Conservation (phyloP, 2,797 vertebrate genomes). For the Lutjanus argentimaculatus region DNA sequence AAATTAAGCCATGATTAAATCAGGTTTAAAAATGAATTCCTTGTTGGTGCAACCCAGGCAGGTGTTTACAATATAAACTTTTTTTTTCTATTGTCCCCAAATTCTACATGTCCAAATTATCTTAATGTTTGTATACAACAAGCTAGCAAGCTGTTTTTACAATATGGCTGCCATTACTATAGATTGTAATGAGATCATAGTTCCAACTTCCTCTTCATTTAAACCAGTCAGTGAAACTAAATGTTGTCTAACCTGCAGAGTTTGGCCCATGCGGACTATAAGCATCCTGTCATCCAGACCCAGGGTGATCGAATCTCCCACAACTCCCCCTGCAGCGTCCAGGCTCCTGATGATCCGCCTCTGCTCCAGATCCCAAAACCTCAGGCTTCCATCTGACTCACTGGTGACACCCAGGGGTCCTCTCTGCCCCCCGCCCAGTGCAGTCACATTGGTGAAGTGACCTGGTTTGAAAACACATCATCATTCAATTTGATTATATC, state of each 20-base stretch:
- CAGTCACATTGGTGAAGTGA: conserved; percentile 78
- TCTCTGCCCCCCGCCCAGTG: conserved; percentile 69
- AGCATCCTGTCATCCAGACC: conserved; percentile 79
- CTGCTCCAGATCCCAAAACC: conserved; percentile 79
- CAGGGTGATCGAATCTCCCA: conserved; percentile 72
- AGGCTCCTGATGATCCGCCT: conserved; percentile 67
- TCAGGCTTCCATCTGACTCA: conserved; percentile 78
- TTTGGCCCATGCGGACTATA: conserved; percentile 72
- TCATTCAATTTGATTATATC: background rate
- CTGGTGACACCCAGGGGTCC: conserved; percentile 68
- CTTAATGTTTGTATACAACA: background rate
- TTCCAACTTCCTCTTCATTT: background rate
- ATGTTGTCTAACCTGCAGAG: conserved; percentile 74
- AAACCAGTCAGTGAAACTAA: background rate
- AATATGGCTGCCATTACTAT: background rate
- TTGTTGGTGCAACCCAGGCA: no score
- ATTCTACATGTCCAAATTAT: background rate
- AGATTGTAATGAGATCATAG: background rate
- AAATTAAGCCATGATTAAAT: no score
- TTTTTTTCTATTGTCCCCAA: background rate
- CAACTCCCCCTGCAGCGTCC: conserved; percentile 48
- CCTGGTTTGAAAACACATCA: conserved; percentile 58
- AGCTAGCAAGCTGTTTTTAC: background rate
- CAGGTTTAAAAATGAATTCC: no score
- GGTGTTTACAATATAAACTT: background rate